Conservation (phyloP, 2,113 vertebrate species). For the Oenanthe oenanthe region DNA sequence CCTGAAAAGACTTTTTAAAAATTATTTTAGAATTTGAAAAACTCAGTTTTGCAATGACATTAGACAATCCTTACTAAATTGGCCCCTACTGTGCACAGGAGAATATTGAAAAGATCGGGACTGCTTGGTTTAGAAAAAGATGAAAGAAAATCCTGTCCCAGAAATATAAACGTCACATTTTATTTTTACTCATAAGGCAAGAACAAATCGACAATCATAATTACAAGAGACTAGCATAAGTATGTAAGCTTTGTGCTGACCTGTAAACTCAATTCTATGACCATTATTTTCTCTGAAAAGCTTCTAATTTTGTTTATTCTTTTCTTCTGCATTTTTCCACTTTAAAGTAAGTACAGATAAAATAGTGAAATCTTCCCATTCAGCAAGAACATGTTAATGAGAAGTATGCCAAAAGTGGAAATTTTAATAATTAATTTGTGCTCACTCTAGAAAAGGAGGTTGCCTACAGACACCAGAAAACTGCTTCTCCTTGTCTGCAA, state of each 20-base stretch:
- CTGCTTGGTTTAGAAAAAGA: neutral
- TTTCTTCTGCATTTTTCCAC: neutral
- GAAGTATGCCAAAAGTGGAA: neutral
- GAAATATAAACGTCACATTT: neutral
- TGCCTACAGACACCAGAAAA: neutral
- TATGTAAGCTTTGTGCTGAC: neutral
- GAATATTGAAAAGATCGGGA: neutral
- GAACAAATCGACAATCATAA: neutral
- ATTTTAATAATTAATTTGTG: neutral
- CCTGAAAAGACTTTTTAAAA: neutral
- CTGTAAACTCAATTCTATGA: neutral
- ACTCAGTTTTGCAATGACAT: neutral
- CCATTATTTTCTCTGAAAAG: neutral
- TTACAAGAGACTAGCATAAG: neutral
- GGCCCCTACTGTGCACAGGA: neutral
- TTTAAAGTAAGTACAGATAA: neutral
- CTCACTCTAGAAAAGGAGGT: neutral
- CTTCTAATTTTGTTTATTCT: neutral
- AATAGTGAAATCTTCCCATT: neutral
- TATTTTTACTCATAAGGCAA: neutral
- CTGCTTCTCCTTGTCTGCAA: neutral
- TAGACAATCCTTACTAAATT: neutral
- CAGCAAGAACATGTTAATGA: neutral
- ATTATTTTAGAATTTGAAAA: neutral
- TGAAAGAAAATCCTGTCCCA: neutral